Conservation (phyloP, 2,888 invertebrate genomes). For the Lypha dubia region DNA sequence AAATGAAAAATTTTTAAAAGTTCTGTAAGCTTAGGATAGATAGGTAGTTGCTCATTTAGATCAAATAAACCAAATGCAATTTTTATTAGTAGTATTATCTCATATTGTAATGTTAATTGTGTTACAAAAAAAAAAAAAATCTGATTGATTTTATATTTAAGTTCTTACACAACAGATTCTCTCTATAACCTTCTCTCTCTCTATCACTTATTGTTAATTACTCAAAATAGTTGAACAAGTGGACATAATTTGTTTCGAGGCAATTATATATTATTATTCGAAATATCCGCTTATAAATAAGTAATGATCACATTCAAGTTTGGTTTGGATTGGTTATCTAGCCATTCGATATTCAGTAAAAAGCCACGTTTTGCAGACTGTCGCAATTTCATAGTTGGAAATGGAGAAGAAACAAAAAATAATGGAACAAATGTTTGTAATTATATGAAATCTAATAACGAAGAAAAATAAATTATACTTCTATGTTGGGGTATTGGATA, state of each 20-base stretch:
- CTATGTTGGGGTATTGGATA: constrained; percentile 60
- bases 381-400: constrained; percentile 54
- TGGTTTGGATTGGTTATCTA: constrained; percentile 37
- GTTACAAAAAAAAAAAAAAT: constrained; percentile 30
- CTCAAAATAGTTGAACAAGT: constrained; percentile 38
- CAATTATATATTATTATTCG: constrained; percentile 31
- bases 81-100: constrained; percentile 63
- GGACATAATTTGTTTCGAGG: constrained; percentile 30
- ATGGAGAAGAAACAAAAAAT: constrained; percentile 40
- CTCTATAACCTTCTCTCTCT: constrained; percentile 26
- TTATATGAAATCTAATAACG: constrained; percentile 45
- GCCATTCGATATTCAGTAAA: constrained; percentile 26
- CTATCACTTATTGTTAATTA: constrained; percentile 33
- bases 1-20: constrained; percentile 45
- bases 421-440: constrained; percentile 56
- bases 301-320: constrained; percentile 23
- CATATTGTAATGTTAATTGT: constrained; percentile 56
- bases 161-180: constrained; percentile 39
- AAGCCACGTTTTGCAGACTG: constrained; percentile 20
- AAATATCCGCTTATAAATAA: too few relatives aligned
- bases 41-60: constrained; percentile 61
- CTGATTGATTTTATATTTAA: constrained; percentile 53
- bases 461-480: constrained; percentile 33
- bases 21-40: constrained; percentile 55
- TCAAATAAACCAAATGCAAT: constrained; percentile 65